Conservation (phyloP, 2,113 vertebrate genomes). For the Odobenus rosmarus region DNA sequence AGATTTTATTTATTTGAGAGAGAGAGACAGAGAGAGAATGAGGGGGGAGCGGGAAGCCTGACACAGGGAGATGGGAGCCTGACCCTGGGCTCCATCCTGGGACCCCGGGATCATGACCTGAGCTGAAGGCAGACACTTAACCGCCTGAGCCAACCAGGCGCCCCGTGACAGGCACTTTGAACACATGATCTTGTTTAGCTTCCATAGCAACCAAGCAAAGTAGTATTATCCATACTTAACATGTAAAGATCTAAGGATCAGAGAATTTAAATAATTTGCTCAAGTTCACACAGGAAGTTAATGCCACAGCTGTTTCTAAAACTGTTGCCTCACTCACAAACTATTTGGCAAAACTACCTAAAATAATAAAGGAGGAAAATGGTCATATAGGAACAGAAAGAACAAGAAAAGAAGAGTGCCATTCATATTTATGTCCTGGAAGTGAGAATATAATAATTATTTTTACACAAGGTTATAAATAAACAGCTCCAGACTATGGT, state of each 20-base stretch:
- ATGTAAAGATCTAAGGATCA: neutral
- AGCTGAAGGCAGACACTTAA: neutral
- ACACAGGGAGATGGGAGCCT: neutral
- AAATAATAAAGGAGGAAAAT: neutral
- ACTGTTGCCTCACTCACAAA: neutral
- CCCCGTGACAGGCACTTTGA: neutral
- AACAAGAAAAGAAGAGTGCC: neutral
- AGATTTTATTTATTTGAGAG: neutral
- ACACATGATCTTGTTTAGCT: neutral
- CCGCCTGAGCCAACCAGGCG: neutral
- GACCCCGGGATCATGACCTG: neutral
- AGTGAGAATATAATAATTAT: neutral
- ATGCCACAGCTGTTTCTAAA: neutral
- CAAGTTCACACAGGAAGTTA: neutral
- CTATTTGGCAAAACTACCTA: neutral
- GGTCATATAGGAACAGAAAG: neutral
- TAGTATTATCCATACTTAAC: neutral
- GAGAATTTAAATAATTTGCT: constrained; percentile 29
- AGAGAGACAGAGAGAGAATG: neutral
- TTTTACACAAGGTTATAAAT: neutral
- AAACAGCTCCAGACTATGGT: neutral
- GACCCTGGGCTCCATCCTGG: neutral
- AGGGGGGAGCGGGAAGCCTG: neutral
- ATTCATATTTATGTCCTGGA: neutral
- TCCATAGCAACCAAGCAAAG: neutral